These are phyloP conservation scores for Uloborus diversus DNA, from an alignment of 1,140 invertebrate species.

Conservation along the genomic window DNA sequence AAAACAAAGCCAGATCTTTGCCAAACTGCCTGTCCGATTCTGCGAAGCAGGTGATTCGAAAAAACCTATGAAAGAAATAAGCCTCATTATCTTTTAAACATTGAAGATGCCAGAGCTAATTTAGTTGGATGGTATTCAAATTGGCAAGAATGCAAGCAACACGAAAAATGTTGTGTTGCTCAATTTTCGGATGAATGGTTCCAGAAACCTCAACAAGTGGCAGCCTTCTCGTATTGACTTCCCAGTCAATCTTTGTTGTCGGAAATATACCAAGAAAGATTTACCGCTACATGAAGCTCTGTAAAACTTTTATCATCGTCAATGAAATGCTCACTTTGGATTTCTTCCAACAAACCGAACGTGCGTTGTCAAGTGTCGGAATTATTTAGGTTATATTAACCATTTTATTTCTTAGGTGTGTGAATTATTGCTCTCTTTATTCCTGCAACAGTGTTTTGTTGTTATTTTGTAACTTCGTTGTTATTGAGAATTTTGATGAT, in stretches of 20 bases:
- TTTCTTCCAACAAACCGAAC: too few species aligned
- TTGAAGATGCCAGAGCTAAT: constrained; percentile 10
- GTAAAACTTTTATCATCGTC: too few species aligned
- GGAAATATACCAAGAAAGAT: not conserved
- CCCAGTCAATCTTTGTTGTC: not conserved
- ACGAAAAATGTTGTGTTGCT: not conserved
- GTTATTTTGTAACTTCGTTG: too few species aligned
- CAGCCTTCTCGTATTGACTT: not conserved
- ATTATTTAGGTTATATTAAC: too few species aligned
- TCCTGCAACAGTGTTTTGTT: too few species aligned
- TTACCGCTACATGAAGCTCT: too few species aligned
- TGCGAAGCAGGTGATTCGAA: not conserved
- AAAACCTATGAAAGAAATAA: constrained; percentile 11
- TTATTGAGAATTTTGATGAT: too few species aligned
- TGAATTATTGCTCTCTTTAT: too few species aligned
- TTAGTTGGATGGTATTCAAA: constrained; percentile 38
- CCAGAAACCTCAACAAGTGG: constrained; percentile 33
- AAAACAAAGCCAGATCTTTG: not conserved
- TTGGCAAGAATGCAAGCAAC: constrained; percentile 10
- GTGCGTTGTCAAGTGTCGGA: too few species aligned
- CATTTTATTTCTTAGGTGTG: too few species aligned
- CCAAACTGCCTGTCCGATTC: not conserved
- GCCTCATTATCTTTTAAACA: not conserved
- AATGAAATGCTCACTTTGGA: too few species aligned
- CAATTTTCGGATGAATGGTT: constrained; percentile 16